Evolutionary conservation across 2,888 invertebrate genomes (phyloP), one percentile per base, ranked within the genome.

Genomic region (Melanophora roralis): DNA sequence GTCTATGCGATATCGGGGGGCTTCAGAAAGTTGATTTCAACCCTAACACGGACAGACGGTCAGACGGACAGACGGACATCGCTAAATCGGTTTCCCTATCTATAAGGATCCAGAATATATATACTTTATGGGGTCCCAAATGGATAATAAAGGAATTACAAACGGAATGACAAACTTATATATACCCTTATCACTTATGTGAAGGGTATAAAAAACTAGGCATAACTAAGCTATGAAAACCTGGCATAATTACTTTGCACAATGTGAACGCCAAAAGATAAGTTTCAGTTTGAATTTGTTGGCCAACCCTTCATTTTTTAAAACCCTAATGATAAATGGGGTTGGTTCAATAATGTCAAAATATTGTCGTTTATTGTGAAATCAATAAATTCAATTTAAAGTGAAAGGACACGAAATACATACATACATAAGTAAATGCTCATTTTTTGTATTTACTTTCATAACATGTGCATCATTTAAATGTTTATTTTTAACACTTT

Each of bases 311-410:
- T 80, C n/a, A n/a, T 38, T 40, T 51, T 34, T 55, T 16, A 36
- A 21, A 36, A 8, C 16, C 12, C 60, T 9, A 62, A 64, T 80
- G 80, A 80, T 76, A 80, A 76, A 76, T 69, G 59, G 80, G 80
- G 80, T 80, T 80, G 80, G 76, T 80, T 80, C 80, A 76, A 80
- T 80, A 76, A 80, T 73, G 80, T 80, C 80, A 80, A 72, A 80
- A 80, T 80, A 80, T 80, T 80, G 76, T 59, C 80, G 76, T 76
- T 73, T 76, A 80, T 76, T 76, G 72, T 76, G 51, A 76, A 73
- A 80, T 80, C 80, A 80, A 80, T 80, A 76, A 76, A 80, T 80
- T 76, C 43, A 72, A 76, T 76, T 76, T 76, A 74, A 60, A 45
- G 11, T 19, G 9, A 45, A 55, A 51, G 27, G 12, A 34, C 16